Percentiles rank a stretch among this genome's conserved stretches.
Evolutionary conservation across 2,888 invertebrate genomes (phyloP).

Genomic region (Galeopsomyia nigrocyanea): DNA sequence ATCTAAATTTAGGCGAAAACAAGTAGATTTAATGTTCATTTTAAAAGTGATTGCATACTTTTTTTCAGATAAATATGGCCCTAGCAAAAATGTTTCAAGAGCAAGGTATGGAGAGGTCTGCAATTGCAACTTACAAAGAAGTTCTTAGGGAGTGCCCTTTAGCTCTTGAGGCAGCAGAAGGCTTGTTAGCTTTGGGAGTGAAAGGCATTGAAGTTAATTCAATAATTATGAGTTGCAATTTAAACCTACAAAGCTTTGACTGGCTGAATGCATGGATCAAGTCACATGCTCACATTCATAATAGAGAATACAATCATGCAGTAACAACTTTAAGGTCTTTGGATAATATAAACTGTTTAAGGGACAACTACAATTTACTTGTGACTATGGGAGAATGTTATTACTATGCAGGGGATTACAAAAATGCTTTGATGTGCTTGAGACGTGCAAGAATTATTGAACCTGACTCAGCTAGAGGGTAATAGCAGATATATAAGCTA

Average conservation of each 20-base stretch:
- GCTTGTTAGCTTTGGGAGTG: conserved; percentile 79
- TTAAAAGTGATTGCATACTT: conserved; percentile 10
- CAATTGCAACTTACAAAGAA: conserved; percentile 83
- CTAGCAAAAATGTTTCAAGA: conserved; percentile 81
- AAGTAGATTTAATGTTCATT: conserved; percentile 9
- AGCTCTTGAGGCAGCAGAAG: conserved; percentile 82
- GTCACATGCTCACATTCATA: conserved; percentile 76
- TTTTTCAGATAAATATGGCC: conserved; percentile 75
- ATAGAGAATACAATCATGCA: conserved; percentile 78
- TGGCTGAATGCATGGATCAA: conserved; percentile 77
- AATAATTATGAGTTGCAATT: conserved; percentile 75
- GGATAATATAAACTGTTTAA: conserved; percentile 76
- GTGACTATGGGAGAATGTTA: conserved; percentile 81
- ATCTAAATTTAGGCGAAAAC: conserved; percentile 19
- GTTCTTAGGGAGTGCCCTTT: conserved; percentile 82
- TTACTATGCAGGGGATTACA: conserved; percentile 79
- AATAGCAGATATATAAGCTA: conserved; percentile 32
- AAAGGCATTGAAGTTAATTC: conserved; percentile 83
- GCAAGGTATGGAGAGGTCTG: conserved; percentile 79
- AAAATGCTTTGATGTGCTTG: conserved; percentile 74
- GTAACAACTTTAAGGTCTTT: conserved; percentile 77
- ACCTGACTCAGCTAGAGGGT: conserved; percentile 65
- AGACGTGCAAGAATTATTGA: conserved; percentile 68
- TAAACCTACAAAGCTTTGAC: conserved; percentile 64
- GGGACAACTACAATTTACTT: conserved; percentile 78